phyloP scores from a whole-genome alignment of 2,888 invertebrate species.

The Drosophila neonasuta region DNA sequence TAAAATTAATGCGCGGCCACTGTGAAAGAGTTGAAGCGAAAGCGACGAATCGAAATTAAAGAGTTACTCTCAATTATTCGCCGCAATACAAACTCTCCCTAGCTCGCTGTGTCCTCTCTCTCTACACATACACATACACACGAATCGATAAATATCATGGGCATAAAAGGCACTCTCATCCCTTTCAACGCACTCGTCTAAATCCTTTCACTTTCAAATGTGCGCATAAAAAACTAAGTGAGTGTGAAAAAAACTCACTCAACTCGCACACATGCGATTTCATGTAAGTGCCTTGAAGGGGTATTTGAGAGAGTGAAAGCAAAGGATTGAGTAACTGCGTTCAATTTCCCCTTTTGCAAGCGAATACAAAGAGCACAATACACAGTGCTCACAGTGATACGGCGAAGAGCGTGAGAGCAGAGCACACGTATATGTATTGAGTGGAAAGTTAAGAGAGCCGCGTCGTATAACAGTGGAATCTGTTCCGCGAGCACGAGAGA shows the following conservation, averaged over 20 bases:
- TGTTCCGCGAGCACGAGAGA: conserved; percentile 5
- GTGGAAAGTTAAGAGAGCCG: conserved; percentile 46
- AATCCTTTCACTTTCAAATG: conserved; percentile 72
- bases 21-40: conserved; percentile 69
- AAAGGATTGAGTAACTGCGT: conserved; percentile 50
- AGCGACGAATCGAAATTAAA: conserved; percentile 61
- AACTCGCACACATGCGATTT: conserved; percentile 8
- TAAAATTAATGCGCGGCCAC: conserved; percentile 64
- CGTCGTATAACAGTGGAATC: conserved; percentile 31
- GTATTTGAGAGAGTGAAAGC: conserved; percentile 31
- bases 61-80: conserved; percentile 54
- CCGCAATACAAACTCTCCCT: conserved; percentile 38
- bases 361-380: conserved; percentile 11
- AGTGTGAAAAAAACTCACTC: conserved; percentile 57
- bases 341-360: conserved; percentile 49
- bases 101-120: conserved; percentile 2
- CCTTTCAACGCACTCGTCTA: conserved; percentile 43
- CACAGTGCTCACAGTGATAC: conserved; percentile 19
- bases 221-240: conserved; percentile 55
- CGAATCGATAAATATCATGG: conserved; percentile 57
- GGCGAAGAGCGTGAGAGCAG: conserved; percentile 47
- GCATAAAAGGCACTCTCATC: conserved; percentile 45
- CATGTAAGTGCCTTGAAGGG: conserved; percentile 43
- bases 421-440: conserved; percentile 39
- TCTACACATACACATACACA: conserved; percentile 20